Percentiles rank a stretch among this genome's conserved stretches.
phyloP scores from a whole-genome alignment of 92 coral and sea anemone genomes.

The Diadumene lineata region DNA sequence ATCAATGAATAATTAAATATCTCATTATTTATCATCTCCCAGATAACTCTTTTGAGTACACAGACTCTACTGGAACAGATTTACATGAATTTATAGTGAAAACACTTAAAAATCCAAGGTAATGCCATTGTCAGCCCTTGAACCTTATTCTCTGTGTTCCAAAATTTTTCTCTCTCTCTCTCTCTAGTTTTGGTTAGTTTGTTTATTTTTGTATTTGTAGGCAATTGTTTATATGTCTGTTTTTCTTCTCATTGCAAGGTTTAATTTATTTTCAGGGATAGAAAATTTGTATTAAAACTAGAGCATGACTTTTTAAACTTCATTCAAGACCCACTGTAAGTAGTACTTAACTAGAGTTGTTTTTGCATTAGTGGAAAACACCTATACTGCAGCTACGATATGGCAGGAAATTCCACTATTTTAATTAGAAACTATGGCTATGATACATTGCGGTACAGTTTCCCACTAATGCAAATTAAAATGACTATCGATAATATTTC shows the following conservation, averaged over 20 bases:
- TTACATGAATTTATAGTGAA: slow-evolving; percentile 94
- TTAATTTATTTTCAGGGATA: slow-evolving; percentile 65
- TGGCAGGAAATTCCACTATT: no score
- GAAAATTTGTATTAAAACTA: slow-evolving; percentile 85
- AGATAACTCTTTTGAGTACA: slow-evolving; percentile 98
- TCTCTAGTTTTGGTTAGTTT: neutral
- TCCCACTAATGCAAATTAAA: no score
- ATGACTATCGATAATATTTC: no score
- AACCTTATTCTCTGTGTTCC: neutral
- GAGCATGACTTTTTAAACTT: slow-evolving; percentile 92
- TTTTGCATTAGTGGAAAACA: no score
- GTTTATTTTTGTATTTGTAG: neutral
- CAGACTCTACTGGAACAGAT: slow-evolving; percentile 99
- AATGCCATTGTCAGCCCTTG: neutral
- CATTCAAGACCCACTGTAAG: slow-evolving; percentile 89
- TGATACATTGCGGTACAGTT: no score
- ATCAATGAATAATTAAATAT: neutral
- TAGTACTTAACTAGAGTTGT: no score
- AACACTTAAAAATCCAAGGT: slow-evolving; percentile 94
- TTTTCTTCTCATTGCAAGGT: neutral
- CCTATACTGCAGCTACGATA: no score
- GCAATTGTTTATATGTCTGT: neutral
- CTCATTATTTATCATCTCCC: slow-evolving; percentile 10
- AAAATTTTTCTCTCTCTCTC: neutral
- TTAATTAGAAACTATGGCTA: no score